phyloP scores from a whole-genome alignment of 2,888 invertebrate genomes.

The Meteorus colon region DNA sequence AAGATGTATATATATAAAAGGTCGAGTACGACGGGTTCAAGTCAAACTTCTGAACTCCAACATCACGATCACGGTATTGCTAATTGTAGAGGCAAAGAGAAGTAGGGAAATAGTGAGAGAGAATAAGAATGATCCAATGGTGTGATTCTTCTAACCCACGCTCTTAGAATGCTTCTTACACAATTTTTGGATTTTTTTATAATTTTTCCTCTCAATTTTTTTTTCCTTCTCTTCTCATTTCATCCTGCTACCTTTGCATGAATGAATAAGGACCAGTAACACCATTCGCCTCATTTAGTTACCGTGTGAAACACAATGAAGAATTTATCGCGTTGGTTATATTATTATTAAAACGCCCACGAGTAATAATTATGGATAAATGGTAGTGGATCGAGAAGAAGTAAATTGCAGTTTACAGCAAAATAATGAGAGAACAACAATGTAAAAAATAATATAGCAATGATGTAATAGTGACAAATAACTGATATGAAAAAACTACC shows the following conservation, averaged over 20 bases:
- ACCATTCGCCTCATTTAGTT: background rate
- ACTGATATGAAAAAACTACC: conserved; percentile 24
- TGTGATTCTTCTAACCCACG: conserved; percentile 42
- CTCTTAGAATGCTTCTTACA: conserved; percentile 44
- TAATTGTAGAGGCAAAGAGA: conserved; percentile 53
- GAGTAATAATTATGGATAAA: conserved; percentile 15
- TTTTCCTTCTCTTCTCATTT: background rate
- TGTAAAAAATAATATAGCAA: conserved; percentile 13
- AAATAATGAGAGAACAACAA: too few species aligned
- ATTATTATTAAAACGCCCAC: conserved; percentile 42
- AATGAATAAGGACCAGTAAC: conserved; percentile 13
- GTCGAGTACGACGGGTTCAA: conserved; percentile 60
- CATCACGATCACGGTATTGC: conserved; percentile 47
- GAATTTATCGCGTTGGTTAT: conserved; percentile 21
- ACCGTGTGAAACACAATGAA: conserved; percentile 39
- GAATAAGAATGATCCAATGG: conserved; percentile 34
- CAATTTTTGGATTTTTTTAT: conserved; percentile 36
- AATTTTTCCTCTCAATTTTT: background rate
- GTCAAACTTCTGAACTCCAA: conserved; percentile 51
- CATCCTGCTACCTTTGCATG: conserved; percentile 27
- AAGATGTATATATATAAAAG: conserved; percentile 54
- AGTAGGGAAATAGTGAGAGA: conserved; percentile 45
- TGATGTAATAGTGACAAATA: conserved; percentile 7
- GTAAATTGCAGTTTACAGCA: background rate
- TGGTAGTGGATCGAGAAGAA: background rate